phyloP scores from a whole-genome alignment of 2,113 vertebrate genomes.

The Tragelaphus strepsiceros region DNA sequence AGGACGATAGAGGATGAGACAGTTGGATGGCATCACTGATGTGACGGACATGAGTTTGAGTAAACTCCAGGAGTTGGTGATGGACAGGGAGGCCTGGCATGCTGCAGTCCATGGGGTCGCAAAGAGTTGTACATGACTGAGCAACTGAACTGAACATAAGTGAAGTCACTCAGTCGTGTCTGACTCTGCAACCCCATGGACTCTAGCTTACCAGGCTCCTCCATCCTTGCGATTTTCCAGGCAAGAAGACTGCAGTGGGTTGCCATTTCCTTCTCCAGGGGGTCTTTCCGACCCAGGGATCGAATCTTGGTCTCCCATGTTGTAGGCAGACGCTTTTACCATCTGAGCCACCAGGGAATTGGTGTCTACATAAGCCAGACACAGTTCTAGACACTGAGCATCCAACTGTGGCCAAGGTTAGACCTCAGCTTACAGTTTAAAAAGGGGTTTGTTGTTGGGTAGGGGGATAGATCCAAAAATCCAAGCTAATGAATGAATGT shows the following conservation, averaged over 20 bases:
- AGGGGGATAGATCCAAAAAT: not conserved
- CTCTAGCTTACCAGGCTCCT: not conserved
- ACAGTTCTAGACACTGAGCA: not conserved
- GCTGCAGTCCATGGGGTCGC: too few species aligned
- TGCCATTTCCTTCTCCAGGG: not conserved
- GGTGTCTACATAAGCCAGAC: not conserved
- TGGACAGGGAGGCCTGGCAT: not conserved
- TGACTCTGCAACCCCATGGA: not conserved
- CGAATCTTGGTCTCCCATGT: rapidly evolving
- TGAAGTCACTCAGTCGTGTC: not conserved
- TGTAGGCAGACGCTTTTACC: not conserved
- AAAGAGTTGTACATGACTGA: too few species aligned
- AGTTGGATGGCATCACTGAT: not conserved
- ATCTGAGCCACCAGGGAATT: not conserved
- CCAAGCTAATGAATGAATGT: not conserved
- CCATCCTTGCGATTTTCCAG: not conserved
- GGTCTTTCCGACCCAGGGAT: not conserved
- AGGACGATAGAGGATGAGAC: not conserved
- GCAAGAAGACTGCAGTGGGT: not conserved
- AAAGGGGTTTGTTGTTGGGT: not conserved
- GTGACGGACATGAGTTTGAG: not conserved
- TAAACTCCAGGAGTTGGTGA: rapidly evolving
- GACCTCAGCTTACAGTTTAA: not conserved
- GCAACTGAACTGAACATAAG: too few species aligned
- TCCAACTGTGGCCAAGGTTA: not conserved